Evolutionary conservation across 2,888 invertebrate genomes (phyloP), one percentile per base, ranked within the genome.

Genomic region (Cacoxenus indagator): DNA sequence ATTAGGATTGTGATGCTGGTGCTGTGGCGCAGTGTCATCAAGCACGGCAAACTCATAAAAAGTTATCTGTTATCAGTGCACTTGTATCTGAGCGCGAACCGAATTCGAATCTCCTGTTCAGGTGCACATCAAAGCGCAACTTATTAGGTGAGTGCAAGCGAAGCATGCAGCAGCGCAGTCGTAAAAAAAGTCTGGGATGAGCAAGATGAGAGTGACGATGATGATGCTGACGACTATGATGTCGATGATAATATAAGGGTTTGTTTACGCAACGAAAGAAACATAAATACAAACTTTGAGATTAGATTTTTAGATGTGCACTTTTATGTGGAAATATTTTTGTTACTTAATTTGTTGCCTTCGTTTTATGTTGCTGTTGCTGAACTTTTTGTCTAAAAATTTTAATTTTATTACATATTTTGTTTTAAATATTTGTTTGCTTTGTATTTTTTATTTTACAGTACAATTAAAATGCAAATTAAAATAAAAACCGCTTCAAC

Each of bases 131-230:
- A 37, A 66, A 70, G 70, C 73, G 70, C 73, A 66, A 71, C 64
- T 45, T 59, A 43, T 61, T 65, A 64, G 77, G 67, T 74, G 78
- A 73, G 74, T 73, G 80, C 22, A 31, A 76, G 75, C 76, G 68
- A 4, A 4, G 17, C 4, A 5, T 19, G 19, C 8, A n/a, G 24
- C 1, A 24, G 26, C 17, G 54, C 6, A 24, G 54, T 6, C 24
- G 14, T 22, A 19, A 54, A 14, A 26, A 1, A 14, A 37, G 37
- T 8, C 37, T 37, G 37, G 6, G 31, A 8, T 31, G 31, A 31
- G 9, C 9, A 5, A 31, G 31, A 31, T 31, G 31, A 8, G 37
- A 37, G 14, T 11, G 37, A 37, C 14, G 37, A 4, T 37, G 37
- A 37, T 37, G 37, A 37, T 11, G 37, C 8, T 37, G 37, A 37